phyloP scores from a whole-genome alignment of 2,797 vertebrate species.

The Arvicola amphibius region DNA sequence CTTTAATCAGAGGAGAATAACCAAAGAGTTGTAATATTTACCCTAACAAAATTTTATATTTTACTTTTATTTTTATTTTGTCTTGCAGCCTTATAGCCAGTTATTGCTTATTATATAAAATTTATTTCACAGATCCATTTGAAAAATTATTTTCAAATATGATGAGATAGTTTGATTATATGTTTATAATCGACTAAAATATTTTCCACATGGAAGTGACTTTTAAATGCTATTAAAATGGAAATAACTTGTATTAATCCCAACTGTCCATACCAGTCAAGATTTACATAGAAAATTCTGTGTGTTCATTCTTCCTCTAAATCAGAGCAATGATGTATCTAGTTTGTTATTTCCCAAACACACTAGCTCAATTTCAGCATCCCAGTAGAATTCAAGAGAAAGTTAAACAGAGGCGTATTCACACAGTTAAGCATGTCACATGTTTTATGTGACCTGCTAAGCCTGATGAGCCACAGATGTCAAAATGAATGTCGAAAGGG shows the following conservation, averaged over 20 bases:
- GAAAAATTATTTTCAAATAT: not conserved
- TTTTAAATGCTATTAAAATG: conserved; percentile 34
- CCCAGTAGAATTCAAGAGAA: not conserved
- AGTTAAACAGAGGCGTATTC: not conserved
- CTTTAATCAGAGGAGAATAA: not conserved
- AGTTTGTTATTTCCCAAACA: conserved; percentile 45
- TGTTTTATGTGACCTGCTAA: not conserved
- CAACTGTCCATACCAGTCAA: not conserved
- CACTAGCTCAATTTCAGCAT: not conserved
- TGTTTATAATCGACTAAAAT: not conserved
- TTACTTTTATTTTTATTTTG: not conserved
- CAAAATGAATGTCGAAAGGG: conserved; percentile 8
- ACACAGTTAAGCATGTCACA: not conserved
- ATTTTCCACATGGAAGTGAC: not conserved
- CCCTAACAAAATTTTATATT: not conserved
- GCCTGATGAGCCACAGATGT: not conserved
- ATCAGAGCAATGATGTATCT: not conserved
- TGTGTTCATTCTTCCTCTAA: not conserved
- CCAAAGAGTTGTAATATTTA: not conserved
- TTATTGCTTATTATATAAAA: not conserved
- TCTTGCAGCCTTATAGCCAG: not conserved
- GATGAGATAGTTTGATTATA: not conserved
- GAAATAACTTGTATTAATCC: conserved; percentile 43
- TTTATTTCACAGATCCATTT: not conserved
- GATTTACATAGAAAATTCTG: conserved; percentile 7